A percentile compares a stretch with the other conserved stretches of the same genome.
Evolutionary conservation across 2,797 vertebrate genomes (phyloP).

Genomic region (Lutjanus argentimaculatus): DNA sequence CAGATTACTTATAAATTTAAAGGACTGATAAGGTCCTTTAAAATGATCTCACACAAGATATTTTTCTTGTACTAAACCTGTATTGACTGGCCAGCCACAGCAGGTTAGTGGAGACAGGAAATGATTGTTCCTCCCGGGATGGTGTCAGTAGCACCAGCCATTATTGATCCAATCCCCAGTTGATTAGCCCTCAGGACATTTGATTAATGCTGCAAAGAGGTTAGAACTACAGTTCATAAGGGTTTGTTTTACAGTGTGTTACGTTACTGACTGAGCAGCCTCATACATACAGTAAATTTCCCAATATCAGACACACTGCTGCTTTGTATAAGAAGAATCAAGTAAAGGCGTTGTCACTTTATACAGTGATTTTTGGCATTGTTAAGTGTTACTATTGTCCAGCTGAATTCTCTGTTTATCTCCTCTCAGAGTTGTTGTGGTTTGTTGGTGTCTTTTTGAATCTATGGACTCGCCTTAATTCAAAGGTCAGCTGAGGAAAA

Average conservation of each 20-base stretch:
- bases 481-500: conserved; percentile 31
- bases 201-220: conserved; percentile 68
- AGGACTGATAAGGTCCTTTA: background rate
- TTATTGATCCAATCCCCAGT: conserved; percentile 67
- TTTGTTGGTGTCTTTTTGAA: conserved; percentile 54
- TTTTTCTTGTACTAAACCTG: conserved; percentile 58
- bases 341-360: conserved; percentile 19
- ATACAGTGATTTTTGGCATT: conserved; percentile 25
- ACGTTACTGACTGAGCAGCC: conserved; percentile 4
- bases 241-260: conserved; percentile 43
- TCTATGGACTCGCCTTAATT: conserved; percentile 65
- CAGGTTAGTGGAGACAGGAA: conserved; percentile 74
- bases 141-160: conserved; percentile 58
- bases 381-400: conserved; percentile 52
- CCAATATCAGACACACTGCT: conserved; percentile 2
- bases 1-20: conserved; percentile 1
- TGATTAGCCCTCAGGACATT: conserved; percentile 70
- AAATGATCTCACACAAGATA: conserved; percentile 21
- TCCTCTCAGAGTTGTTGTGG: conserved; percentile 37
- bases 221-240: conserved; percentile 22
- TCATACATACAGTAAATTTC: background rate
- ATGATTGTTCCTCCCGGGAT: conserved; percentile 66
- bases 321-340: conserved; percentile 9
- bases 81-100: conserved; percentile 70
- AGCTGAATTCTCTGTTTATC: conserved; percentile 44